Conservation (phyloP, 2,113 vertebrate genomes). For the Stigmatopora argus region DNA sequence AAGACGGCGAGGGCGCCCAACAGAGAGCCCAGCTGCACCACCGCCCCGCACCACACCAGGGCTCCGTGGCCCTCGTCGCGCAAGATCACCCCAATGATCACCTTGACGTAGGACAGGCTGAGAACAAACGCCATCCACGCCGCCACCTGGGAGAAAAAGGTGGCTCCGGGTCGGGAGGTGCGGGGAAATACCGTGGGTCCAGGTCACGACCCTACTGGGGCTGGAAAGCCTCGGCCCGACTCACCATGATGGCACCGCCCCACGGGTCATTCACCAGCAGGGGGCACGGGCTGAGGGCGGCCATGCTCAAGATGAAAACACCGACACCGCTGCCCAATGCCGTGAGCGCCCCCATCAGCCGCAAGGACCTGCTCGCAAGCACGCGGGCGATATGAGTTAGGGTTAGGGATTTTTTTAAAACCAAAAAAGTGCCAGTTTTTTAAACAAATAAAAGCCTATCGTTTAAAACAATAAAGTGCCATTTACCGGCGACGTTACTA, state of each 20-base stretch:
- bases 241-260: conserved; percentile 69
- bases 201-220: too few species aligned
- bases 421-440: too few species aligned
- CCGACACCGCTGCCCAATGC: conserved; percentile 53
- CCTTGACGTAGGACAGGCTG: conserved; percentile 76
- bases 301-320: conserved; percentile 67
- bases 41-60: conserved; percentile 78
- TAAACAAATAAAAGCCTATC: too few species aligned
- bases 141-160: conserved; percentile 58
- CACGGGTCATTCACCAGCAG: conserved; percentile 49
- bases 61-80: conserved; percentile 77
- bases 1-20: conserved; percentile 75
- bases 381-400: too few species aligned
- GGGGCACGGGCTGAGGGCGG: conserved; percentile 72
- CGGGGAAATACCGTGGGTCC: neutral
- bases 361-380: conserved; percentile 60
- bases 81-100: conserved; percentile 75
- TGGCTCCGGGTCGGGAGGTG: neutral
- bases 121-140: conserved; percentile 73
- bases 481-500: too few species aligned
- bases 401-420: too few species aligned
- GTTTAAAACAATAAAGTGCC: too few species aligned
- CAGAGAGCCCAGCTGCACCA: conserved; percentile 81
- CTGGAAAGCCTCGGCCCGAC: conserved; percentile 17
- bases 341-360: conserved; percentile 63